A percentile compares a stretch with the other conserved stretches of the same genome.
Conservation (phyloP, 2,888 invertebrate species). For the Dysmachus trigonus region DNA sequence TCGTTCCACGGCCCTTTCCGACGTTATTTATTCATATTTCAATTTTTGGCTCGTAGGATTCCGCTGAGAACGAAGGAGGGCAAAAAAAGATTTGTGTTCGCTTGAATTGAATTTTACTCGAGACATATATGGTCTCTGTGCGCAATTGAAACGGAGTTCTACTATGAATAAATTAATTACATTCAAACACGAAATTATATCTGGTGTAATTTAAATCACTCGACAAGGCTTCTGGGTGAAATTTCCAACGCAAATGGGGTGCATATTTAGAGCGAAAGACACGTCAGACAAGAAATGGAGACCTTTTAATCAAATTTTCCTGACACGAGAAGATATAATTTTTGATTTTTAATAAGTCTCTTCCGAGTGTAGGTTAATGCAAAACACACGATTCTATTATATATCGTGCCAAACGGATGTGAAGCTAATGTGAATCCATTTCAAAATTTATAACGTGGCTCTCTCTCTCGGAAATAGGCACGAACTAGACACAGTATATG, state of each 20-base stretch:
- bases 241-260: not conserved
- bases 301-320: not conserved
- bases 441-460: not conserved
- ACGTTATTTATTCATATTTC: slow-evolving; percentile 30
- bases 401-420: not conserved
- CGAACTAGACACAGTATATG: not conserved
- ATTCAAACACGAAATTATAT: slow-evolving; percentile 27
- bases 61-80: not conserved
- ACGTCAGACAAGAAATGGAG: not conserved
- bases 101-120: slow-evolving; percentile 29
- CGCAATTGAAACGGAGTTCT: not conserved
- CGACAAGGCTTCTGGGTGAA: not conserved
- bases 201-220: slow-evolving; percentile 12
- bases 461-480: not conserved
- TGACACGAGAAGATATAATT: not conserved
- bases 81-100: slow-evolving; percentile 22
- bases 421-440: not conserved
- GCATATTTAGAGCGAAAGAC: not conserved
- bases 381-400: not conserved
- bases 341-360: not conserved
- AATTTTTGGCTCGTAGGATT: slow-evolving; percentile 1
- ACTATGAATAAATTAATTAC: slow-evolving; percentile 33
- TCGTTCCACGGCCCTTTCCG: not conserved
- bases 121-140: not conserved
- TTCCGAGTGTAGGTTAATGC: not conserved